These are phyloP conservation scores for Sciurus carolinensis DNA, from an alignment of 2,797 vertebrate species.

Conservation along the genomic window DNA sequence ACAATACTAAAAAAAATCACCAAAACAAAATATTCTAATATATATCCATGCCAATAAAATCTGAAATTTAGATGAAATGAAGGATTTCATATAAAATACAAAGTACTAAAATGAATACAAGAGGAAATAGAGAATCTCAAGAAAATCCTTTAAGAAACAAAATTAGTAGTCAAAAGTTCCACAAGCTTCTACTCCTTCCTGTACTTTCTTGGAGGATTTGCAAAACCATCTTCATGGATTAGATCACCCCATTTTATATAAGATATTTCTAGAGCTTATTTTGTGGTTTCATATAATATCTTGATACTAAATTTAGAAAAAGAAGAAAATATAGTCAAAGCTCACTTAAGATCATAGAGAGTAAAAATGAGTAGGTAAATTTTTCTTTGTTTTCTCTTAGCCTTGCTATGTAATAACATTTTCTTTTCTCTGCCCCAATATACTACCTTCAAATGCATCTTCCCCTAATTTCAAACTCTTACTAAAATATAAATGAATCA, in stretches of 20 bases:
- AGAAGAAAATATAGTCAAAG: neutral
- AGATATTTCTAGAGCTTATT: neutral
- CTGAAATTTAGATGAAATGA: slow-evolving; percentile 11
- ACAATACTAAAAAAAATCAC: neutral
- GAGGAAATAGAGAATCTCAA: neutral
- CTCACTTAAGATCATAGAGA: neutral
- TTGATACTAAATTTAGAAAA: slow-evolving; percentile 8
- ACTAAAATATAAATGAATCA: neutral
- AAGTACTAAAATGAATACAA: neutral
- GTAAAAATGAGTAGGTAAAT: slow-evolving; percentile 16
- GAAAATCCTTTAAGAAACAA: slow-evolving; percentile 18
- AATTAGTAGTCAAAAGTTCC: neutral
- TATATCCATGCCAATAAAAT: neutral
- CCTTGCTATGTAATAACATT: neutral
- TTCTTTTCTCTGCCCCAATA: neutral
- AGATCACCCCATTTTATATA: neutral
- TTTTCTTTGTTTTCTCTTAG: neutral
- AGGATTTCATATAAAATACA: neutral
- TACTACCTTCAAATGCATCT: neutral
- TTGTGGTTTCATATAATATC: neutral
- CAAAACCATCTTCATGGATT: neutral
- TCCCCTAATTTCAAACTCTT: neutral
- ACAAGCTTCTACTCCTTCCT: neutral
- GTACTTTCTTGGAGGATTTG: neutral
- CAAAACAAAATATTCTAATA: neutral